phyloP scores from a whole-genome alignment of 64 coral and sea anemone genomes.

The Pocillopora verrucosa region DNA sequence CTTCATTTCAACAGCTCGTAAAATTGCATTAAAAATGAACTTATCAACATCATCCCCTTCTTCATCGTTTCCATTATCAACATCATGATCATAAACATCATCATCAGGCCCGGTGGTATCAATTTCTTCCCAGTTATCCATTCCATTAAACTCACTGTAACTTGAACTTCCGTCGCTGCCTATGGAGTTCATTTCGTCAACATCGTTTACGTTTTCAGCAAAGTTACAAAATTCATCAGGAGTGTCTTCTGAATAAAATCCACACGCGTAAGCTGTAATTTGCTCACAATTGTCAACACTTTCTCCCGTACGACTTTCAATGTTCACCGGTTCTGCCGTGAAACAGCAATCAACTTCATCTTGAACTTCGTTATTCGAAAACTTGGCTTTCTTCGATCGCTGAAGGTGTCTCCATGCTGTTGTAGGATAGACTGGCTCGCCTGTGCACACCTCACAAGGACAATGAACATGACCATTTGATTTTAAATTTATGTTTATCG shows the following conservation, averaged over 20 bases:
- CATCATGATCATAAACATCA: conserved; percentile 34
- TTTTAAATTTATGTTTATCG: too few relatives aligned
- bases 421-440: not conserved
- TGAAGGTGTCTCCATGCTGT: not conserved
- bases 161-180: too few relatives aligned
- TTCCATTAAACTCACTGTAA: too few relatives aligned
- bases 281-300: too few relatives aligned
- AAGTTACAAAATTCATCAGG: too few relatives aligned
- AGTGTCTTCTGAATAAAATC: too few relatives aligned
- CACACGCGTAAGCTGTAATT: too few relatives aligned
- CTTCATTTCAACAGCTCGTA: conserved; percentile 21
- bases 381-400: not conserved
- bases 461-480: not conserved
- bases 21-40: conserved; percentile 40
- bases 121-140: not conserved
- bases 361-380: too few relatives aligned
- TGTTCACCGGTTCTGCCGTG: too few relatives aligned
- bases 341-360: not conserved
- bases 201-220: too few relatives aligned
- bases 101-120: not conserved
- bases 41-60: conserved; percentile 32
- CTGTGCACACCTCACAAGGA: not conserved
- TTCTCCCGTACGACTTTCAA: too few relatives aligned
- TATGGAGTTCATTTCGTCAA: too few relatives aligned
- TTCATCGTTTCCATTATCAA: conserved; percentile 38